phyloP scores from a whole-genome alignment of 2,888 invertebrate genomes.

The Scaptomyza flava region DNA sequence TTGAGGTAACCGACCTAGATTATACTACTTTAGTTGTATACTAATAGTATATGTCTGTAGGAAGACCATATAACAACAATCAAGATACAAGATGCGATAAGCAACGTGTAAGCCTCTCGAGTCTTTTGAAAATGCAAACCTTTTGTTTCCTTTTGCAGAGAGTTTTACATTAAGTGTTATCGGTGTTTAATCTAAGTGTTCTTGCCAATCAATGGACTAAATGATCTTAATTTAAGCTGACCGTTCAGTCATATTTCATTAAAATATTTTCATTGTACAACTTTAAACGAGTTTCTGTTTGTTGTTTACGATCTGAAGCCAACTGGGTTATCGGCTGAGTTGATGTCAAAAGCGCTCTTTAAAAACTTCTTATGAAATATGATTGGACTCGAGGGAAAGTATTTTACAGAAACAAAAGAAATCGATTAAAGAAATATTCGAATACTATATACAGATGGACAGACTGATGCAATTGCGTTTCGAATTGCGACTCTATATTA shows the following conservation, averaged over 20 bases:
- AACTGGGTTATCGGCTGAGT: constrained; percentile 8
- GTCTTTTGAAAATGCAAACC: background rate
- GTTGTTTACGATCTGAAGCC: background rate
- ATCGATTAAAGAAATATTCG: background rate
- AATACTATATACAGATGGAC: too few species aligned
- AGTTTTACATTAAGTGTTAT: constrained; percentile 6
- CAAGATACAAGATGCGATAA: background rate
- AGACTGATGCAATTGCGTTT: too few species aligned
- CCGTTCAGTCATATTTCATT: constrained; percentile 6
- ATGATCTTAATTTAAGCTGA: background rate
- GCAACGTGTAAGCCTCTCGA: background rate
- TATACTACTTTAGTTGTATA: background rate
- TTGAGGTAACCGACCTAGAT: constrained; percentile 8
- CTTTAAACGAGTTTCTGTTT: constrained; percentile 8
- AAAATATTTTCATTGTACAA: constrained; percentile 19
- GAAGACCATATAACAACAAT: background rate
- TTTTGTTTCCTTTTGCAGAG: background rate
- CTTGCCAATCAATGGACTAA: too few species aligned
- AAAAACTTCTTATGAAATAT: constrained; percentile 17
- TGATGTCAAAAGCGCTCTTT: constrained; percentile 7
- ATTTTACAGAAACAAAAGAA: background rate
- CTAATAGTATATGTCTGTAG: background rate
- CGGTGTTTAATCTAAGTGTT: background rate
- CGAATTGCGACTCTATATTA: too few species aligned
- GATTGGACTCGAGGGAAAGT: background rate